Base-by-base conservation (phyloP, 2,888 invertebrate genomes). In the Latheticus oryzae region DNA sequence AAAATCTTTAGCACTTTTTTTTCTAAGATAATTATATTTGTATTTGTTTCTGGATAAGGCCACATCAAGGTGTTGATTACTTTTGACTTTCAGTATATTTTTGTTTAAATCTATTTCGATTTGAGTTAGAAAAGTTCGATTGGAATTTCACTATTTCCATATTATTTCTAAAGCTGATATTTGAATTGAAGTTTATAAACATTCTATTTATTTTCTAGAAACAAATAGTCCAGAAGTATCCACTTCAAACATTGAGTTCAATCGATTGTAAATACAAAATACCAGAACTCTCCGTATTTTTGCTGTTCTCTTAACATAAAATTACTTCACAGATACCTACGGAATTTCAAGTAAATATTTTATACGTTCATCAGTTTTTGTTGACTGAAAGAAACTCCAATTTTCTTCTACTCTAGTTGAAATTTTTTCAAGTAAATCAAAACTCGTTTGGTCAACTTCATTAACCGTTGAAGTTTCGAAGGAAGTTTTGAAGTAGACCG, bases 211-310 rank as follows among this genome's bases (percentile, higher is more conserved):
- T 30, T 45, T 45, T 30, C 32, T 30, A 21, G 21, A 30, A 32
- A 26, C 19, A 30, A 45, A 26, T 28, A 45, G 30, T 17, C 9
- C 8, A 48, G n/a, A 45, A 37, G 16, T 35, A 45, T 23, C 12
- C 12, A 43, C 28, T 28, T 13, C 43, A 26, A 43, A 43, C 17
- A 28, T 28, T 26, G 28, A 43, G 43, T 47, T 56, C 13, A 52
- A 58, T 28, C 43, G 48, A 55, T 30, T 11, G 30, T 26, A 43
- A 43, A 43, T 28, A 30, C 43, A 28, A 42, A 42, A 43, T 30
- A 43, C 17, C n/a, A n/a, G 11, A 32, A 9, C 9, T 5, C 28
- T 43, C 16, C 11, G 9, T 23, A 19, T 38, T 15, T 15, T 8
- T 33, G 33, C 16, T 13, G 33, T 19, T 19, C 21, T 13, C 5